Conservation (phyloP, 2,797 vertebrate genomes). For the Amblyopsis hoosieri region DNA sequence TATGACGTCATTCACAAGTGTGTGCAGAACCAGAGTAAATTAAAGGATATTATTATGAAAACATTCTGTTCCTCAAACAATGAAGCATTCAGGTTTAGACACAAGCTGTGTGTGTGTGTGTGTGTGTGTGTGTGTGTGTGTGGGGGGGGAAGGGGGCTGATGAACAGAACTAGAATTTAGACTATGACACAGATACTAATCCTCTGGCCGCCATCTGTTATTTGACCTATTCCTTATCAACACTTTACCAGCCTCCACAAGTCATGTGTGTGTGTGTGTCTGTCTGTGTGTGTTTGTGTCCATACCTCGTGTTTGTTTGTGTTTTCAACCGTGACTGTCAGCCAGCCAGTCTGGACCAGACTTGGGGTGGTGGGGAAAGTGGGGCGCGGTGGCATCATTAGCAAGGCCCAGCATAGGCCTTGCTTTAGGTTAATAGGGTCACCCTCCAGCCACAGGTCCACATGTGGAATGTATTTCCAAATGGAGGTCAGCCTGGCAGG, state of each 20-base stretch:
- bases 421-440: conserved; percentile 81
- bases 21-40: too few relatives aligned
- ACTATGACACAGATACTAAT: too few relatives aligned
- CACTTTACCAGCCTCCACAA: conserved; percentile 32
- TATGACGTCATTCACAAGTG: too few relatives aligned
- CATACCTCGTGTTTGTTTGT: conserved; percentile 61
- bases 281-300: conserved; percentile 9
- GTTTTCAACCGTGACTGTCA: conserved; percentile 57
- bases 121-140: too few relatives aligned
- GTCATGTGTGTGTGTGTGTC: conserved; percentile 10
- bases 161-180: too few relatives aligned
- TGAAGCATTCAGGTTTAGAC: too few relatives aligned
- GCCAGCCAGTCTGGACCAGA: conserved; percentile 51
- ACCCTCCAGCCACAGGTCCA: conserved; percentile 73
- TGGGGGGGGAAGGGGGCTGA: too few relatives aligned
- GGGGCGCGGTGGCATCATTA: conserved; percentile 45
- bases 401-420: conserved; percentile 52
- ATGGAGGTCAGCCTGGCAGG: conserved; percentile 55
- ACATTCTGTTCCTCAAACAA: too few relatives aligned
- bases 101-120: too few relatives aligned
- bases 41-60: too few relatives aligned
- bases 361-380: conserved; percentile 1
- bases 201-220: too few relatives aligned
- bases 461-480: conserved; percentile 79
- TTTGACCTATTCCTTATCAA: too few relatives aligned